Evolutionary conservation across 2,797 vertebrate species (phyloP).

Genomic region (Mus caroli): DNA sequence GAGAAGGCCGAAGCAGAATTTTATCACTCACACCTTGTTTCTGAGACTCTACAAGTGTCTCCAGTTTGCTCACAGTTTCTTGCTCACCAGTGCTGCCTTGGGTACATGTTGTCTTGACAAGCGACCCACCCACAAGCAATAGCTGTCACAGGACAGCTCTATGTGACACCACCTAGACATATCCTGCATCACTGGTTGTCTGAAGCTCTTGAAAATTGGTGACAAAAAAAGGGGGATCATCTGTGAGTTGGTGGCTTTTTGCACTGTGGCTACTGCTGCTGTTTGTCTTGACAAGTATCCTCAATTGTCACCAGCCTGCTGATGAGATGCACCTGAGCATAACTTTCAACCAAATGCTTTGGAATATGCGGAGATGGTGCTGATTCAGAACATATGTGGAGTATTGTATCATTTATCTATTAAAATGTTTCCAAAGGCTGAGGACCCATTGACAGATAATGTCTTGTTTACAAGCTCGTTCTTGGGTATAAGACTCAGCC

Average conservation of each 20-base stretch:
- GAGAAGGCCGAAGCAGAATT: not conserved
- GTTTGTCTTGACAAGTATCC: not conserved
- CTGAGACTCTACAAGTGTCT: not conserved
- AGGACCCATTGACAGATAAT: slow-evolving; percentile 14
- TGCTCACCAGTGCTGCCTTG: fast-evolving
- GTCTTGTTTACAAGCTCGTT: slow-evolving; percentile 57
- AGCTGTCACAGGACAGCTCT: not conserved
- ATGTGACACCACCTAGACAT: not conserved
- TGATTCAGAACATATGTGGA: not conserved
- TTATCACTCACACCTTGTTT: not conserved
- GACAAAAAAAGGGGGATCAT: slow-evolving; percentile 44
- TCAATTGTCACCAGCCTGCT: not conserved
- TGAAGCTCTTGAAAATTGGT: slow-evolving; percentile 29
- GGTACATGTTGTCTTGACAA: not conserved
- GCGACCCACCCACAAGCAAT: not conserved
- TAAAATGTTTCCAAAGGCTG: slow-evolving; percentile 61
- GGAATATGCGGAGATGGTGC: not conserved
- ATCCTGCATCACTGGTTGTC: not conserved
- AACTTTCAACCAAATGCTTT: not conserved
- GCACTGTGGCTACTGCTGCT: not conserved
- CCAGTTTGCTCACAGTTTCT: not conserved
- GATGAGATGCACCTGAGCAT: slow-evolving; percentile 1
- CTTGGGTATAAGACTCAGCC: slow-evolving; percentile 17
- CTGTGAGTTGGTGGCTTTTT: not conserved
- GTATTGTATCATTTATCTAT: slow-evolving; percentile 1